Base-by-base conservation (phyloP, 1,140 invertebrate species). In the Ganaspis sp. region DNA sequence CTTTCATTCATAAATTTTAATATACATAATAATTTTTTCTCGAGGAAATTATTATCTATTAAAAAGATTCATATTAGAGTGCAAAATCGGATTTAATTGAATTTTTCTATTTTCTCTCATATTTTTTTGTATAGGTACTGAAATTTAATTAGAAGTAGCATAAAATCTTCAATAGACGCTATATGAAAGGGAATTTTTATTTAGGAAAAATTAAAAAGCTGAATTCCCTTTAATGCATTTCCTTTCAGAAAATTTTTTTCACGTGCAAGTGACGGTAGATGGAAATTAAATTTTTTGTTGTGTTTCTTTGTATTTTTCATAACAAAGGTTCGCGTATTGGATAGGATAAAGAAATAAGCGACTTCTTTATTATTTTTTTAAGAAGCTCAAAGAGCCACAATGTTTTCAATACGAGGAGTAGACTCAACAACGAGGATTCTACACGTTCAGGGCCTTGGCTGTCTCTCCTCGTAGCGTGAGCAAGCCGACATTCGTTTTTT, bases 401-500 rank as follows among this genome's bases (percentile, higher is more conserved):
- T 74, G 76, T 78, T 78, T 78, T 78, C 72, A 71, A 70, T 64
- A 74, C 72, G 72, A 72, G 69, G 54, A 26, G 42, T 78, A 78
- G 69, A 49, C 74, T 69, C 58, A 34, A 64, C 69, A 19, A 45
- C 53, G 54, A 75, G 74, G 71, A 78, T 75, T 73, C 71, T 76
- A 29, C 45, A 49, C 72, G 75, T 58, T 34, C 42, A 72, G 79
- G 73, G 79, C 79, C 79, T 81, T 81, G 79, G 73, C 69, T 77
- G 73, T 37, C 23, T 45, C 71, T 23, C 23, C 72, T 58, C 26
- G 45, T 53, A 73, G 40, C 53, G 53, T 69, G 74, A 69, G 64
- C 69, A 77, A 85, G 81, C 81, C 85, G 85, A 83, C 85, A 83
- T 89, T 87, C 85, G 84, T 87, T 87, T 87, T 88, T 87, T 85